phyloP scores from a whole-genome alignment of 1,140 invertebrate species.

The Bradysia coprophila region DNA sequence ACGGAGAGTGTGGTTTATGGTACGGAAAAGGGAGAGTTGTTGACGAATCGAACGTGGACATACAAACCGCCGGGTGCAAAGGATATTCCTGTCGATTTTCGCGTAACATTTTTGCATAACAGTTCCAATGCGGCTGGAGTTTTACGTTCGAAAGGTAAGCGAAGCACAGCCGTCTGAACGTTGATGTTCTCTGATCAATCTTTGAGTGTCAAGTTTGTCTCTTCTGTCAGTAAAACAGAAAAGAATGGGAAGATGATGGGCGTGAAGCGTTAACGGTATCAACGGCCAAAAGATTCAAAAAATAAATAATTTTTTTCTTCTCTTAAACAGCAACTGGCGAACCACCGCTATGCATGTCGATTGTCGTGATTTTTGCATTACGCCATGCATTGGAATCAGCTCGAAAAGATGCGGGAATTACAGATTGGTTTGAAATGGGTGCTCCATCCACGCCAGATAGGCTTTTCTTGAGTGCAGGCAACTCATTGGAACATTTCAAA shows the following conservation, averaged over 20 bases:
- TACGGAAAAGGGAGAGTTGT: slow-evolving; percentile 39
- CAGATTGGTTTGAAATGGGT: slow-evolving; percentile 24
- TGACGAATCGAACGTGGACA: slow-evolving; percentile 58
- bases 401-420: slow-evolving; percentile 27
- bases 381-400: slow-evolving; percentile 41
- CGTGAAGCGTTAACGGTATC: too few species aligned
- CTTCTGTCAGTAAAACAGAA: too few species aligned
- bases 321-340: slow-evolving; percentile 65
- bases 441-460: slow-evolving; percentile 1
- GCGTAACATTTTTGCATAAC: slow-evolving; percentile 48
- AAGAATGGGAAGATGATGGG: too few species aligned
- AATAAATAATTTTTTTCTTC: too few species aligned
- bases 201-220: too few species aligned
- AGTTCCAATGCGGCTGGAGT: slow-evolving; percentile 49
- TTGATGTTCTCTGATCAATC: too few species aligned
- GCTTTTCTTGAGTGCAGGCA: too few species aligned
- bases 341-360: slow-evolving; percentile 48
- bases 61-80: too few species aligned
- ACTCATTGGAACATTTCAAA: too few species aligned
- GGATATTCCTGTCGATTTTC: slow-evolving; percentile 61
- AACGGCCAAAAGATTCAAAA: too few species aligned
- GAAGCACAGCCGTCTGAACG: too few species aligned
- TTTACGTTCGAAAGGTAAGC: slow-evolving; percentile 50
- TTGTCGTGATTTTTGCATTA: slow-evolving; percentile 43
- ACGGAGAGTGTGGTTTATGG: slow-evolving; percentile 48